phyloP scores from a whole-genome alignment of 2,113 vertebrate genomes.

The Orcinus orca region DNA sequence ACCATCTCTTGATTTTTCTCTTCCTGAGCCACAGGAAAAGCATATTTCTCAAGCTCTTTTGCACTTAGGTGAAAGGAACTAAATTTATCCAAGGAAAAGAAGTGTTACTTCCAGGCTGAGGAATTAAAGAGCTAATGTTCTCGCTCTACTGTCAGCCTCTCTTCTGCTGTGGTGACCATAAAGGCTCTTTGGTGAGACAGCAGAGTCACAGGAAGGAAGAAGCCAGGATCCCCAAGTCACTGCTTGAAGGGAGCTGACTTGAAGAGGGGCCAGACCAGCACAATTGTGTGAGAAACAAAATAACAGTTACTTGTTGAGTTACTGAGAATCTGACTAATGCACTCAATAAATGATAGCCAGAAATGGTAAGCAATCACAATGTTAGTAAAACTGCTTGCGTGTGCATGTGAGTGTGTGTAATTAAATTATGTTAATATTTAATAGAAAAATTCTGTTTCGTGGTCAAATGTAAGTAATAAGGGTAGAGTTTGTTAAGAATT shows the following conservation, averaged over 20 bases:
- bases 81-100: background rate
- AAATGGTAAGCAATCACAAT: background rate
- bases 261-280: background rate
- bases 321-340: background rate
- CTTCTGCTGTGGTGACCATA: background rate
- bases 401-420: background rate
- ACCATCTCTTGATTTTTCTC: background rate
- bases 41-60: background rate
- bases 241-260: background rate
- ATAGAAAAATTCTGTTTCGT: background rate
- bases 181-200: background rate
- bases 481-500: background rate
- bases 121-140: background rate
- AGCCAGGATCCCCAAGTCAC: fast-evolving
- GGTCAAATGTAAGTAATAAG: background rate
- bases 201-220: background rate
- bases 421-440: background rate
- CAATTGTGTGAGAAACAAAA: background rate
- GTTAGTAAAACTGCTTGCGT: background rate
- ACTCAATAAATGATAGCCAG: background rate
- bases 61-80: background rate
- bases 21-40: background rate
- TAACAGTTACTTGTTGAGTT: fast-evolving
- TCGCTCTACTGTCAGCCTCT: background rate
- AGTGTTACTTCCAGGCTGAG: background rate